Base-by-base conservation (phyloP, 1,140 invertebrate genomes). In the Cotesia vestalis region DNA sequence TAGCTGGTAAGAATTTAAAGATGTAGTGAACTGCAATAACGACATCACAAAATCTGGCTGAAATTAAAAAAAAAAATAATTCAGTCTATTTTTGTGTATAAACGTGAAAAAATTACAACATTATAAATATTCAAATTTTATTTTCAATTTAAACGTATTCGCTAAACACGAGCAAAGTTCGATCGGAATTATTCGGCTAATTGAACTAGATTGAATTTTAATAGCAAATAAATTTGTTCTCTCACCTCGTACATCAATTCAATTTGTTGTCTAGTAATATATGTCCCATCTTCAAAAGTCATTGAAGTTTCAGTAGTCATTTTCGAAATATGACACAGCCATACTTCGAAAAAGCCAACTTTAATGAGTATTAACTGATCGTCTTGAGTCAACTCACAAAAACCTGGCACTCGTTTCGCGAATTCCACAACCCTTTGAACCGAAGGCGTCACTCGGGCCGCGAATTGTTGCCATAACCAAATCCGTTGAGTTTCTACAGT, bases 261-360 rank as follows among this genome's bases (percentile, higher is more conserved):
- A 77, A 98, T 87, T 84, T 98, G 96, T 75, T 94, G 91, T 74
- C 92, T 90, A 35, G 92, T 93, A 77, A 98, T 91, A 76, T 92
- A 94, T 64, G 93, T 94, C 27, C 97, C 97, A 80, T 98, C 96
- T 74, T 95, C 93, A 85, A 98, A 97, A n/a, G 95, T 94, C 79
- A 98, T 88, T 66, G 91, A 91, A 70, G 91, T 89, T 71, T 95
- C 92, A 3, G 91, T 90, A n/a, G 95, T 93, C 85, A 97, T 90
- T 64, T 93, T 90, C 0, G 95, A 90, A 66, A 96, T 93, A 76
- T 97, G 92, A 63, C 94, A 92, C 68, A 98, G 88, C 97, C 97
- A 98, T 63, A 98, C 92, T 87, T 99, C 97, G 85, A 98, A 97
- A 88, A 98, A 98, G 46, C 96, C 96, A 78, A 95, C 91, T 89